Evolutionary conservation across 2,797 vertebrate species (phyloP), one percentile per base, ranked within the genome.

Genomic region (Agapornis canus): DNA sequence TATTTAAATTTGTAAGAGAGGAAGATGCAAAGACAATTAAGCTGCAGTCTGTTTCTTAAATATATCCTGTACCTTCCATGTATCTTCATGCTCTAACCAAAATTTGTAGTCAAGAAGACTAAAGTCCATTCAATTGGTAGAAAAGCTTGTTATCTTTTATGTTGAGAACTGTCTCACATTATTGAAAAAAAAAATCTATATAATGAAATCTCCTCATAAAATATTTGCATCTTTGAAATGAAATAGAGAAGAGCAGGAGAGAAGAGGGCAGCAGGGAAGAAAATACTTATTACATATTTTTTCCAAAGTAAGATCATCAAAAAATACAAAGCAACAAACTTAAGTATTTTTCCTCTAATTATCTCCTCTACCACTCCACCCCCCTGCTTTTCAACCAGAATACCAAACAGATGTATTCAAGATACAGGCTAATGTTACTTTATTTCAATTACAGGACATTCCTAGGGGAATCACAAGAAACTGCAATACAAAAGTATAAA

Each of bases 261-360:
- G 60, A 82, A 90, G 54, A 69, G 4, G 15, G 39, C 29, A 69
- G 59, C n/a, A 80, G 18, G 26, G 40, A 76, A 73, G 47, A 54
- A 57, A 35, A 15, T 21, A 73, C 68, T 83, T 82, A 52, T 80
- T n/a, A 51, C 5, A 35, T 3, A 5, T 52, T 84, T 89, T 82
- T 75, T 11, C 52, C 22, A 7, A 83, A 82, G 40, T 23, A 68
- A 43, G 54, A 69, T 37, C 22, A 92, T 52, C 2, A 69, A 86
- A 85, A 91, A 90, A 59, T 17, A 87, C 37, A 87, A 89, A 93
- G 84, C 48, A 78, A 75, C 25, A 66, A 42, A 81, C 72, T 80
- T 91, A 84, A 94, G 95, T 80, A 82, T 22, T 54, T 93, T 89
- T 91, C 42, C 40, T 68, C 32, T 66, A 85, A 95, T 94, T 87